phyloP scores from a whole-genome alignment of 2,888 invertebrate species.

The Strigamia maritima region DNA sequence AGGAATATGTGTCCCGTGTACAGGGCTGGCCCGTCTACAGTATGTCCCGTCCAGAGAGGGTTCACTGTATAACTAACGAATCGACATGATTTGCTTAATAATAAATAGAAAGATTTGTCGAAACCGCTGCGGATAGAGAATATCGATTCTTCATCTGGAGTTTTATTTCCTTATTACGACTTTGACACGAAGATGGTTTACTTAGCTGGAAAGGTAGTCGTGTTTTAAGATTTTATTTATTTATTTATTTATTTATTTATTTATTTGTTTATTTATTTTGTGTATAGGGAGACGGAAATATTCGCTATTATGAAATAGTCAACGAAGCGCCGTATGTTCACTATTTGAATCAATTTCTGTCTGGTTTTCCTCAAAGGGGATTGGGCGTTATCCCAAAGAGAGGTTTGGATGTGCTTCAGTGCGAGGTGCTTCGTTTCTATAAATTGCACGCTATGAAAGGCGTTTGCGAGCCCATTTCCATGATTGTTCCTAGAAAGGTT shows the following conservation, averaged over 20 bases:
- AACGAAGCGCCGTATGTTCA: conserved; percentile 92
- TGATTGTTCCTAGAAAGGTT: conserved; percentile 94
- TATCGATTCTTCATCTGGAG: conserved; percentile 74
- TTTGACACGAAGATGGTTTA: conserved; percentile 91
- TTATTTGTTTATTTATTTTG: not conserved
- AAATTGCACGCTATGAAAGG: conserved; percentile 69
- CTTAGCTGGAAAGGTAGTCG: conserved; percentile 78
- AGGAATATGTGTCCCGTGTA: no score
- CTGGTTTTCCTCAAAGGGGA: conserved; percentile 95
- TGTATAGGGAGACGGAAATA: conserved; percentile 84
- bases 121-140: conserved; percentile 49
- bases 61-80: not conserved
- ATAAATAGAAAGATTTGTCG: conserved; percentile 47
- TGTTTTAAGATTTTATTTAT: not conserved
- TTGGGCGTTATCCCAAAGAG: conserved; percentile 90
- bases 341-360: conserved; percentile 95
- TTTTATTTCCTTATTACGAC: conserved; percentile 95
- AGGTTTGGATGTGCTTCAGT: conserved; percentile 88
- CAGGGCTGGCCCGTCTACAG: no score
- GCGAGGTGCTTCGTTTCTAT: conserved; percentile 94
- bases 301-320: conserved; percentile 89
- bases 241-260: not conserved
- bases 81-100: not conserved
- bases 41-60: no score
- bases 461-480: conserved; percentile 89